phyloP scores from a whole-genome alignment of 1,140 invertebrate species.

The Eumaeus atala region DNA sequence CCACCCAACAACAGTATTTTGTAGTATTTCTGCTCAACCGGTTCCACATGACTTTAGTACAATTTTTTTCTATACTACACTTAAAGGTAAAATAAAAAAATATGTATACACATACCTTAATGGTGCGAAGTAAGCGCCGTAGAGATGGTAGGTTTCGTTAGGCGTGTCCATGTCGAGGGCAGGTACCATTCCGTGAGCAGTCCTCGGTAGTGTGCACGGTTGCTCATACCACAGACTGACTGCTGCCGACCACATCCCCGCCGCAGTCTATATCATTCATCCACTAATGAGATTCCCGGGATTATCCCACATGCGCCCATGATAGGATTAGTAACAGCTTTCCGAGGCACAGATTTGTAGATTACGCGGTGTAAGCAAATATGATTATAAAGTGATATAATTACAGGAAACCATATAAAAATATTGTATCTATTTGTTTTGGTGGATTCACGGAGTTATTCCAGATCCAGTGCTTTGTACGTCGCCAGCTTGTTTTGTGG shows the following conservation, averaged over 20 bases:
- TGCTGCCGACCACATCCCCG: constrained; percentile 31
- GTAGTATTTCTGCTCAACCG: too few relatives aligned
- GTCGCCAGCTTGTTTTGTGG: too few relatives aligned
- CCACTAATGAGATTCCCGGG: constrained; percentile 51
- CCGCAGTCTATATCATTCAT: constrained; percentile 48
- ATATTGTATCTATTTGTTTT: constrained; percentile 26
- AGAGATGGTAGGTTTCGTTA: constrained; percentile 41
- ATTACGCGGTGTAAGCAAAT: constrained; percentile 34
- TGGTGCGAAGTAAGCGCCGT: constrained; percentile 54
- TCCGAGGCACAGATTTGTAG: constrained; percentile 49
- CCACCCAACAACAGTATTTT: too few relatives aligned
- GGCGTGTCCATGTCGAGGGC: constrained; percentile 49
- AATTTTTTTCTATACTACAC: too few relatives aligned
- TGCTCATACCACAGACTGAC: constrained; percentile 64
- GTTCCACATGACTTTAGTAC: too few relatives aligned
- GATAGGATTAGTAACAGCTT: constrained; percentile 60
- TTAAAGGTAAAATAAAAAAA: too few relatives aligned
- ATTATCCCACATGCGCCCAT: constrained; percentile 48
- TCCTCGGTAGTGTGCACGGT: constrained; percentile 57
- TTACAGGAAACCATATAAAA: constrained; percentile 43
- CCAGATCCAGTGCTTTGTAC: not conserved
- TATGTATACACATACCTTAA: constrained; percentile 55
- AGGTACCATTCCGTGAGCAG: constrained; percentile 52
- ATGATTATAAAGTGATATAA: constrained; percentile 29
- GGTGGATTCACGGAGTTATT: not conserved